Base-by-base conservation (phyloP, 1,140 invertebrate species). In the Cotesia chilonis region DNA sequence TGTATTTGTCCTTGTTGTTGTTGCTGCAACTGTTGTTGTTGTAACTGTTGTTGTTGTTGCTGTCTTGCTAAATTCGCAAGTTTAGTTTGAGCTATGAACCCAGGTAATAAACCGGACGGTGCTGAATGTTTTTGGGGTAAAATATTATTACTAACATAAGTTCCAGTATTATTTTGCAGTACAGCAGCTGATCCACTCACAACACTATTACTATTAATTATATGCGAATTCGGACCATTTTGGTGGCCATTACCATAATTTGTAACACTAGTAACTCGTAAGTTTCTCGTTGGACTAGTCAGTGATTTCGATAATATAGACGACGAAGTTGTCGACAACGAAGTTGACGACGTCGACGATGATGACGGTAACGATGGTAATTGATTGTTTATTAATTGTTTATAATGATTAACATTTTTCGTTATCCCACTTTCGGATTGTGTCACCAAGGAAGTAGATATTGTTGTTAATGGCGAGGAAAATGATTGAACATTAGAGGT, bases 171-270 rank as follows among this genome's bases (percentile, higher is more conserved):
- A 72, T 72, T 72, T 59, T 68, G 64, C 3, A 67, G 6, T 5
- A 68, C 67, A 38, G 28, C 9, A 37, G 47, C 37, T 10, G 41
- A 47, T 55, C 55, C 55, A 68, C 51, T 37, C 28, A 68, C 66
- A 68, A 61, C 65, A 68, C 66, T 36, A 68, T 59, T 72, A 72
- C 20, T 68, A 6, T 52, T 52, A 66, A 65, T 37, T 59, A 66
- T 59, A 66, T 71, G 61, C 14, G 64, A 64, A 17, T 71, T 68
- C 38, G 85, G 72, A 36, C 85, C 84, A 67, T 87, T 87, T 63
- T 85, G 86, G 66, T 87, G 85, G 5, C 84, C 81, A 67, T 86
- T 86, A 54, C 83, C 83, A 74, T 84, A 85, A 70, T 83, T 86
- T 75, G 76, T 76, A 41, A 80, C 63, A 70, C 77, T 73, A 57